Conservation (phyloP, 2,797 vertebrate species). For the Paratrypauchen microcephalus region DNA sequence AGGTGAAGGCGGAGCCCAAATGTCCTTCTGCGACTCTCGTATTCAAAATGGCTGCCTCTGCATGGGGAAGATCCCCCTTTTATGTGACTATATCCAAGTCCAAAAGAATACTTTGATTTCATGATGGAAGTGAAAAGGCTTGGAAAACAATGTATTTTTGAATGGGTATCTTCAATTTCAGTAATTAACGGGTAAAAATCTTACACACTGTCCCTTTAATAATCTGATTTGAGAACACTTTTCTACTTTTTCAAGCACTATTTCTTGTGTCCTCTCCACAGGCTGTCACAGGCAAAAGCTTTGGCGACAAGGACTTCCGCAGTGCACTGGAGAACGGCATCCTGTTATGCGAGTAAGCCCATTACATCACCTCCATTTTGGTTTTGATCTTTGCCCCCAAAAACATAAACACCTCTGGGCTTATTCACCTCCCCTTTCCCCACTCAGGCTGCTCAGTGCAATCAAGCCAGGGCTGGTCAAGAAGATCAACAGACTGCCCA, state of each 20-base stretch:
- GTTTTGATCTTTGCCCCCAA: conserved; percentile 27
- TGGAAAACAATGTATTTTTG: too few species aligned
- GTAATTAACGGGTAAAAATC: too few species aligned
- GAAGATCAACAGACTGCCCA: conserved; percentile 97
- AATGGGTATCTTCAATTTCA: too few species aligned
- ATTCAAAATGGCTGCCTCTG: too few species aligned
- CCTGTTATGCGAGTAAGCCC: conserved; percentile 97
- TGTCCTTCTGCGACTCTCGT: too few species aligned
- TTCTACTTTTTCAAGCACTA: background rate
- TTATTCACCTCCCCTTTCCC: conserved; percentile 40
- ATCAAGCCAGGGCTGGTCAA: conserved; percentile 96
- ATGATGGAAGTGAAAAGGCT: too few species aligned
- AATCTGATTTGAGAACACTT: background rate
- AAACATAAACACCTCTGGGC: conserved; percentile 27
- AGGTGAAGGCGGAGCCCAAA: too few species aligned
- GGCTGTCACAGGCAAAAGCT: conserved; percentile 93
- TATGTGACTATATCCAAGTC: too few species aligned
- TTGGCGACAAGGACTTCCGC: conserved; percentile 95
- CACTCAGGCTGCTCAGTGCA: conserved; percentile 89
- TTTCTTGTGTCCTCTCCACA: conserved; percentile 58
- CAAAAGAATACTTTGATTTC: too few species aligned
- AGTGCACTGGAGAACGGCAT: conserved; percentile 94
- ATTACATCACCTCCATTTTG: conserved; percentile 30
- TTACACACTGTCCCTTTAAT: background rate
- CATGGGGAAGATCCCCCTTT: too few species aligned